Conservation (phyloP, 2,113 vertebrate genomes). For the Pristiophorus japonicus region DNA sequence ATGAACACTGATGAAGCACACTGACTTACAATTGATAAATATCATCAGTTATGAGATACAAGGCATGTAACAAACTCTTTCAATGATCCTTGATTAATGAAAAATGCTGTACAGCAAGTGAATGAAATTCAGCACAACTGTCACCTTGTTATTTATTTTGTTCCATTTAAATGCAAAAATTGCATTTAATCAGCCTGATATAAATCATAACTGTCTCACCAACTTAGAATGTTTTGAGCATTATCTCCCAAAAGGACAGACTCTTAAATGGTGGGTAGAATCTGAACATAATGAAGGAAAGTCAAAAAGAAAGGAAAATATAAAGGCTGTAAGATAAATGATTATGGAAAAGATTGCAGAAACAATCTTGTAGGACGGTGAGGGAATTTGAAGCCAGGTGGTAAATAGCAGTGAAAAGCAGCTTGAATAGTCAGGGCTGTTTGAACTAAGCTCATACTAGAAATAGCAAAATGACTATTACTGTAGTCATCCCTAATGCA, state of each 20-base stretch:
- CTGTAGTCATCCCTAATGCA: no score
- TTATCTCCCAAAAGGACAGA: neutral
- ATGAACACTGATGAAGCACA: neutral
- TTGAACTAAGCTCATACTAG: neutral
- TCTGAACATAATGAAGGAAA: neutral
- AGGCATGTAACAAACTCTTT: neutral
- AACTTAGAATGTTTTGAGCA: neutral
- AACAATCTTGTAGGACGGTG: neutral
- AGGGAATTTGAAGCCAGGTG: neutral
- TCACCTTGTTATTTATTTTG: neutral
- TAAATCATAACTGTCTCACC: neutral
- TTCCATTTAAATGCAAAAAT: neutral
- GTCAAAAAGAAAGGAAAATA: neutral
- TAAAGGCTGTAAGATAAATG: neutral
- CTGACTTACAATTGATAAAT: neutral
- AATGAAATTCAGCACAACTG: neutral
- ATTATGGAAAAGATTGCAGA: neutral
- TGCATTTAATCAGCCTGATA: neutral
- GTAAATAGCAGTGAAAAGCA: neutral
- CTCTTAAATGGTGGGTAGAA: neutral
- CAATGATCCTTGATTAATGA: neutral
- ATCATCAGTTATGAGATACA: neutral
- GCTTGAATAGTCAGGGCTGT: neutral
- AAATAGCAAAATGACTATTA: neutral
- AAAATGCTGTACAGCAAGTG: neutral